phyloP scores from a whole-genome alignment of 1,140 invertebrate genomes.

The Heterodera carotae region DNA sequence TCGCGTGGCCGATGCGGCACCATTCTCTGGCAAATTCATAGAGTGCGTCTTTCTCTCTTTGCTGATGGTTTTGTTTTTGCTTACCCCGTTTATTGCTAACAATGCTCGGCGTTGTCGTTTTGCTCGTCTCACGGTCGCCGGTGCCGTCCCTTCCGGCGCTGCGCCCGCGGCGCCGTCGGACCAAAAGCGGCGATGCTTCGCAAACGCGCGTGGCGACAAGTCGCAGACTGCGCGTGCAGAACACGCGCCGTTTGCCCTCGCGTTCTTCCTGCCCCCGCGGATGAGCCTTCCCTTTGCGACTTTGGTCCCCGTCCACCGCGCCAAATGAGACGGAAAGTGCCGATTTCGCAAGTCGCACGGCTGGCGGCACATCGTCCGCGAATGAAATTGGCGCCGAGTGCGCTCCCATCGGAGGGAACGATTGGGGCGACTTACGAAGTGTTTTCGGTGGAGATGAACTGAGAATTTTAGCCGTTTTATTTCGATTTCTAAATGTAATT shows the following conservation, averaged over 20 bases:
- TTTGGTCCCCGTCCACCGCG: conserved; percentile 11
- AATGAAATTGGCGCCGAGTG: conserved; percentile 4
- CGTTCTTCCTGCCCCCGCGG: not conserved
- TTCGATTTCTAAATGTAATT: not conserved
- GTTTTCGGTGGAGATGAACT: conserved; percentile 11
- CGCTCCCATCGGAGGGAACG: conserved; percentile 23
- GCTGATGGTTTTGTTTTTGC: not conserved
- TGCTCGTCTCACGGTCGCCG: not conserved
- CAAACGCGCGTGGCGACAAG: conserved; percentile 28
- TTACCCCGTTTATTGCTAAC: not conserved
- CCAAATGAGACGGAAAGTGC: conserved; percentile 31
- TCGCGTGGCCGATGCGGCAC: not conserved
- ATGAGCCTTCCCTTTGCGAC: not conserved
- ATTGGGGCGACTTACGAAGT: conserved; percentile 33
- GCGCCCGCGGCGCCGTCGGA: conserved; percentile 10
- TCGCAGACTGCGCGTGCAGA: conserved; percentile 35
- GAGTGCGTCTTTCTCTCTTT: not conserved
- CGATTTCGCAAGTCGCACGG: conserved; percentile 19
- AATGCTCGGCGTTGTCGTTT: not conserved
- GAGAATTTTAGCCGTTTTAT: not conserved
- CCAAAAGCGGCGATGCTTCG: conserved; percentile 33
- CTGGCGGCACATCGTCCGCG: not conserved
- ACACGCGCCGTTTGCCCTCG: conserved; percentile 18
- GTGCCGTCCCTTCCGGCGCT: not conserved
- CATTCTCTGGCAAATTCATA: too few relatives aligned